Evolutionary conservation across 1,140 invertebrate species (phyloP).

Genomic region (Pseudomyrmex concolor): DNA sequence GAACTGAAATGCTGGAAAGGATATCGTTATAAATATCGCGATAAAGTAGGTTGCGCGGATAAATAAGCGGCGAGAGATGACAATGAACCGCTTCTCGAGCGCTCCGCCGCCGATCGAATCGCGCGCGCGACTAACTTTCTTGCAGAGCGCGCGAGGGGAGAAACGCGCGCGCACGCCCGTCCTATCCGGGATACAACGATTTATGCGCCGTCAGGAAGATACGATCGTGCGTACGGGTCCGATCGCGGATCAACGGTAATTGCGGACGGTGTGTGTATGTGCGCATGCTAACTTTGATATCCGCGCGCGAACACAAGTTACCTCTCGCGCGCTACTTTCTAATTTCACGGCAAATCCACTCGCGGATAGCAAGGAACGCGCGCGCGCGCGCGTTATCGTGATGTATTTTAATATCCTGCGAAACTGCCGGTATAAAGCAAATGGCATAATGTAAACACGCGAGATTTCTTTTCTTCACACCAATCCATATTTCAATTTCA

Average conservation of each 20-base stretch:
- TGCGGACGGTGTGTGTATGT: neutral
- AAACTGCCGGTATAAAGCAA: neutral
- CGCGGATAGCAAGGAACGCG: conserved; percentile 24
- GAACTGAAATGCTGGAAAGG: conserved; percentile 28
- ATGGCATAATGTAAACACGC: neutral
- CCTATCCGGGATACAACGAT: conserved; percentile 70
- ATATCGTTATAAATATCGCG: conserved; percentile 66
- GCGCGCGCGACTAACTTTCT: conserved; percentile 53
- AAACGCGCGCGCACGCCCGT: conserved; percentile 27
- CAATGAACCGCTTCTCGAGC: conserved; percentile 4
- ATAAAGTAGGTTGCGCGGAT: conserved; percentile 60
- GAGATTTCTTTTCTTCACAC: conserved; percentile 36
- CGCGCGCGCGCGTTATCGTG: conserved; percentile 17
- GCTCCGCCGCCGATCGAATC: neutral
- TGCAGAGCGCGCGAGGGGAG: conserved; percentile 25
- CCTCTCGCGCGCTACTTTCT: conserved; percentile 64
- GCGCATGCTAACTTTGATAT: conserved; percentile 50
- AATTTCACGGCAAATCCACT: conserved; percentile 65
- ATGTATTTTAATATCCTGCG: conserved; percentile 12
- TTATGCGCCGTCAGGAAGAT: conserved; percentile 57
- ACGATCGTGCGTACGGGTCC: conserved; percentile 57
- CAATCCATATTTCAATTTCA: conserved; percentile 18
- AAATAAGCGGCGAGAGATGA: conserved; percentile 49
- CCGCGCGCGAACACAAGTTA: conserved; percentile 24
- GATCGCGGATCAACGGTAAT: conserved; percentile 68